A percentile compares a stretch with the other conserved stretches of the same genome.
phyloP scores from a whole-genome alignment of 2,797 vertebrate species.

The Lithobates sylvaticus region DNA sequence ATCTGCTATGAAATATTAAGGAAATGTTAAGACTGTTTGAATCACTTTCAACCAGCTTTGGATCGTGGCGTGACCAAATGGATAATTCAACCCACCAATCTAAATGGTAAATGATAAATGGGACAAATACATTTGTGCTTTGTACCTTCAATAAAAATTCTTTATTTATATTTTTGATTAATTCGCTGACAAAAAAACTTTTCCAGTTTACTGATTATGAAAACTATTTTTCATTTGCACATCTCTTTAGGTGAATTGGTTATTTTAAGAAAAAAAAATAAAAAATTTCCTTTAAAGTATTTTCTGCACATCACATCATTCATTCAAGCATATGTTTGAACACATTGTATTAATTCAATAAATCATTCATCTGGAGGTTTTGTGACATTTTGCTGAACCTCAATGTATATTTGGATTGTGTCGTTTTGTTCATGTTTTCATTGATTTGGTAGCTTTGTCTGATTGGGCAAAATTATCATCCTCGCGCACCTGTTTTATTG shows the following conservation, averaged over 20 bases:
- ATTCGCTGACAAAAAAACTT: neutral
- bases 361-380: neutral
- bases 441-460: constrained; percentile 45
- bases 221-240: neutral
- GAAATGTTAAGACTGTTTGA: no score
- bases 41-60: neutral
- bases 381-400: constrained; percentile 26
- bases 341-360: constrained; percentile 17
- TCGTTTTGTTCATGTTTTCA: constrained; percentile 34
- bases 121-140: neutral
- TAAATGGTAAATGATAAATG: neutral
- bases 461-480: constrained; percentile 49
- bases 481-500: constrained; percentile 59
- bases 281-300: neutral
- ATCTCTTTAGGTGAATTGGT: neutral
- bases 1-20: no score
- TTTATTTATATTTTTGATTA: neutral
- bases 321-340: constrained; percentile 22
- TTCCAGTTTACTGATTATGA: neutral
- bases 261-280: neutral
- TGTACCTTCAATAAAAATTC: neutral
- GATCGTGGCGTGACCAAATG: neutral
- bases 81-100: neutral
- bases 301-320: constrained; percentile 1
- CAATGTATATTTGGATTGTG: constrained; percentile 34